Evolutionary conservation across 2,113 vertebrate genomes (phyloP).

Genomic region (Aptenodytes patagonicus): DNA sequence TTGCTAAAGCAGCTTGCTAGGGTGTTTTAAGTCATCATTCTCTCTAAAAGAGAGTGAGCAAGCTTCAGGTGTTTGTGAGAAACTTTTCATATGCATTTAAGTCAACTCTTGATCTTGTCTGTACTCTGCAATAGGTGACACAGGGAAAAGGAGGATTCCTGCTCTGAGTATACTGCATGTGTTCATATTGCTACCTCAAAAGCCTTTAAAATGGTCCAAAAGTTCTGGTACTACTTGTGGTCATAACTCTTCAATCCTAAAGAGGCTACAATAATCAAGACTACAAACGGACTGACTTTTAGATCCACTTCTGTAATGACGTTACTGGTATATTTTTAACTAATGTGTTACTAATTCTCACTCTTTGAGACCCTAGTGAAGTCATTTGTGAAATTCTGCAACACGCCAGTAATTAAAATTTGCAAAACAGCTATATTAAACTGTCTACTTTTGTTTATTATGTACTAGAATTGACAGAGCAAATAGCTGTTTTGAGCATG

Average conservation of each 20-base stretch:
- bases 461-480: background rate
- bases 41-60: background rate
- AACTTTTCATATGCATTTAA: background rate
- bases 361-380: background rate
- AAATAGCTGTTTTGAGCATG: background rate
- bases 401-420: background rate
- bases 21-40: background rate
- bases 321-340: background rate
- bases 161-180: background rate
- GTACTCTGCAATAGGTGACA: background rate
- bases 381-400: background rate
- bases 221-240: background rate
- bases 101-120: background rate
- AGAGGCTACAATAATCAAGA: background rate
- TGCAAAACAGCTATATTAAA: background rate
- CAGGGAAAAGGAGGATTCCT: background rate
- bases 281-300: background rate
- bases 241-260: background rate
- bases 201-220: background rate
- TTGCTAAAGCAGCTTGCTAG: background rate
- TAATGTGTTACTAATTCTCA: background rate
- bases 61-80: background rate
- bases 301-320: background rate
- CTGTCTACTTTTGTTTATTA: background rate
- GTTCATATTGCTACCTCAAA: background rate